phyloP scores from a whole-genome alignment of 2,888 invertebrate species.

The Scaptomyza flava region DNA sequence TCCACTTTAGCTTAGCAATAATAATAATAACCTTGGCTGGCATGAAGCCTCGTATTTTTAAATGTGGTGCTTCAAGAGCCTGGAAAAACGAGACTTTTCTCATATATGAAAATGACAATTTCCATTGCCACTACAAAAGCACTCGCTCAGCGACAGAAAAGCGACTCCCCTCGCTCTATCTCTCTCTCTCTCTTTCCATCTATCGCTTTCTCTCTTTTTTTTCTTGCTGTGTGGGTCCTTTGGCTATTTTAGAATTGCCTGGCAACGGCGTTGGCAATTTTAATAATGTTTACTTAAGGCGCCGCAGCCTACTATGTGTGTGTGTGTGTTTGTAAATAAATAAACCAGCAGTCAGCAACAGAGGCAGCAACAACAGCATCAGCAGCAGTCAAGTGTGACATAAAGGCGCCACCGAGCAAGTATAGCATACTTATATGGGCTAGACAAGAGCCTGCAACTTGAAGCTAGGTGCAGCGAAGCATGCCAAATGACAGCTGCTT shows the following conservation, averaged over 20 bases:
- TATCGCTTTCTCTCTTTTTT: neutral
- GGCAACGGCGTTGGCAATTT: constrained; percentile 74
- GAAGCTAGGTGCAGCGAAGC: constrained; percentile 58
- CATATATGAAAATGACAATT: constrained; percentile 77
- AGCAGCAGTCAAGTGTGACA: constrained; percentile 41
- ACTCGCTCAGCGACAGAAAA: constrained; percentile 22
- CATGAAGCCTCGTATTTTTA: constrained; percentile 66
- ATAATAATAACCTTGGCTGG: constrained; percentile 77
- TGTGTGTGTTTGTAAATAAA: constrained; percentile 39
- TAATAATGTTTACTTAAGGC: constrained; percentile 80
- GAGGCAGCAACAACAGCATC: constrained; percentile 10
- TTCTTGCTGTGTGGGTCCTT: constrained; percentile 40
- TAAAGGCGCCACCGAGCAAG: constrained; percentile 40
- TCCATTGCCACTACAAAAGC: constrained; percentile 69
- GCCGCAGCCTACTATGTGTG: constrained; percentile 42
- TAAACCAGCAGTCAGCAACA: constrained; percentile 34
- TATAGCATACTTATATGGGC: constrained; percentile 57
- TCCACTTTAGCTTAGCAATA: constrained; percentile 74
- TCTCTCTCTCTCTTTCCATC: neutral
- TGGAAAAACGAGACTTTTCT: constrained; percentile 47
- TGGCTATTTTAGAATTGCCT: constrained; percentile 74
- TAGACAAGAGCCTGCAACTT: constrained; percentile 35
- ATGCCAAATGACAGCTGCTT: constrained; percentile 69
- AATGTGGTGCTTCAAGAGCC: constrained; percentile 49
- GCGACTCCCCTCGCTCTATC: neutral